Conservation (phyloP, 37 sponge, comb jelly and placozoan species). For the Beroe forskalii region DNA sequence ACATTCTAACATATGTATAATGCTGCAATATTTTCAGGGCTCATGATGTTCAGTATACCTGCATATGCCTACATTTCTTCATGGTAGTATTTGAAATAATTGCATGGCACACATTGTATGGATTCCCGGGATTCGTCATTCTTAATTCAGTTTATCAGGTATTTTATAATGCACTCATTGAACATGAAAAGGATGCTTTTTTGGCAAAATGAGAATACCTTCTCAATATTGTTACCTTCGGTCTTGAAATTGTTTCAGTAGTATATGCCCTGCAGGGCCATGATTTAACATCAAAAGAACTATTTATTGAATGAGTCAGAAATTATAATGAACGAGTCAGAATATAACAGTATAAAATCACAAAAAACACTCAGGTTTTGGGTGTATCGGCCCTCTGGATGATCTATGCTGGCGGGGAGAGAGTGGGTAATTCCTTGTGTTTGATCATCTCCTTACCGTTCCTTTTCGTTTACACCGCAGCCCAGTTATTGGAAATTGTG, state of each 20-base stretch:
- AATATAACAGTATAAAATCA: no score
- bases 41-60: constrained; percentile 45
- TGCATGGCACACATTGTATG: constrained; percentile 29
- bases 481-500: background rate
- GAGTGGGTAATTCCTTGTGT: background rate
- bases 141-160: constrained; percentile 64
- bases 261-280: no score
- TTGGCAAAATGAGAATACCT: background rate
- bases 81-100: background rate
- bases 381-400: background rate
- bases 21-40: background rate
- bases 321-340: no score
- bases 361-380: no score
- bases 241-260: background rate
- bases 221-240: background rate
- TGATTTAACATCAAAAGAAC: background rate
- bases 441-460: background rate
- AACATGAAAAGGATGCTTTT: background rate
- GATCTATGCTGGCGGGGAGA: constrained; percentile 49
- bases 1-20: no score
- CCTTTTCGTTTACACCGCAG: background rate
- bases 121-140: background rate
- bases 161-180: background rate
- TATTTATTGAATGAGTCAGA: background rate
- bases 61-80: background rate